These are phyloP conservation scores for Nebria ingens DNA, from an alignment of 1,140 invertebrate genomes.

Conservation along the genomic window DNA sequence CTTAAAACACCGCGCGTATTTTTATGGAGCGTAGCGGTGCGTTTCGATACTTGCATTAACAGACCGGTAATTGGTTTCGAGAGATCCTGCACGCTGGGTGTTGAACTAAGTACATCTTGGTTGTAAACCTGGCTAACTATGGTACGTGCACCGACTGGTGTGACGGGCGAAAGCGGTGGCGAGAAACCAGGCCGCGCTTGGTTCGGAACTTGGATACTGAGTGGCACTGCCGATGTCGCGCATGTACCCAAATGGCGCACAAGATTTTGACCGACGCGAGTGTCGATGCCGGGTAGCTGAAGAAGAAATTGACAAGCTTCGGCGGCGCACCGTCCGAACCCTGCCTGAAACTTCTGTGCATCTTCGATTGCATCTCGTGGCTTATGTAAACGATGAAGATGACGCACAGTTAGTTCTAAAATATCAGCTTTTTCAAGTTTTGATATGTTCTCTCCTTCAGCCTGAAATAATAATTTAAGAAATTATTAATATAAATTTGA, in stretches of 20 bases:
- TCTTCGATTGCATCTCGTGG: slow-evolving; percentile 54
- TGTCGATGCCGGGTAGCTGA: slow-evolving; percentile 29
- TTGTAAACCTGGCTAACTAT: not conserved
- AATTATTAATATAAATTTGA: too few relatives aligned
- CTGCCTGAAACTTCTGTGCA: slow-evolving; percentile 75
- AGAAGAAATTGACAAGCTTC: slow-evolving; percentile 77
- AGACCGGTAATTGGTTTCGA: slow-evolving; percentile 10
- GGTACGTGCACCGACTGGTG: slow-evolving; percentile 1
- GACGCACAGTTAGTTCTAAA: slow-evolving; percentile 86
- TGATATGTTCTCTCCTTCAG: slow-evolving; percentile 78
- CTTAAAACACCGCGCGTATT: not conserved
- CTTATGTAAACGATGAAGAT: slow-evolving; percentile 72
- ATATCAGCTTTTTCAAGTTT: slow-evolving; percentile 97
- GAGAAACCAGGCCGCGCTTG: slow-evolving; percentile 20
- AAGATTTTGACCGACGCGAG: slow-evolving; percentile 32
- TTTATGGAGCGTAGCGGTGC: not conserved
- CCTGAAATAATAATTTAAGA: slow-evolving; percentile 37
- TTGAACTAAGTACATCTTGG: slow-evolving; percentile 7
- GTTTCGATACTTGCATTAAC: slow-evolving; percentile 9
- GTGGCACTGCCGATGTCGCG: slow-evolving; percentile 18
- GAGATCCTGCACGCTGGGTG: slow-evolving; percentile 9
- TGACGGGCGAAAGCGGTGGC: slow-evolving; percentile 23
- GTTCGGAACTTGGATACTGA: slow-evolving; percentile 13
- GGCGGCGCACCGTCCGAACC: slow-evolving; percentile 83
- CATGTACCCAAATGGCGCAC: slow-evolving; percentile 37